These are phyloP conservation scores for Eurystomus gularis DNA, from an alignment of 2,113 vertebrate species.

Conservation along the genomic window DNA sequence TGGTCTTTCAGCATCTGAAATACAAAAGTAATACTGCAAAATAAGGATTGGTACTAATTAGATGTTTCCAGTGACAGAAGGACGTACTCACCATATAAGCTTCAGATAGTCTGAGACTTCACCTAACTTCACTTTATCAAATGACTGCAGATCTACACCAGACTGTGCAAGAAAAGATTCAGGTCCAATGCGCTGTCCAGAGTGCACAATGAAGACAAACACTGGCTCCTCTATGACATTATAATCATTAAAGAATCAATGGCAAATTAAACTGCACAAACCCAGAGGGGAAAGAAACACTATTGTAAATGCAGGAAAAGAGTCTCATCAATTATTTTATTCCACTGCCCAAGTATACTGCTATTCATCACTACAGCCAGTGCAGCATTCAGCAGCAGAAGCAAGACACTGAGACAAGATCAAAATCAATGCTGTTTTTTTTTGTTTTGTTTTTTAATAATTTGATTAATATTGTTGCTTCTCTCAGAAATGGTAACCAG, in stretches of 20 bases:
- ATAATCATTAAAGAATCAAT: constrained; percentile 76
- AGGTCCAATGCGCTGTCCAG: not conserved
- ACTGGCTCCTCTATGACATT: constrained; percentile 24
- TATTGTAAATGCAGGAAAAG: constrained; percentile 13
- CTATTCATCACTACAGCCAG: constrained; percentile 22
- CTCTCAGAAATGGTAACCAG: not conserved
- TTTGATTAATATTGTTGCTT: not conserved
- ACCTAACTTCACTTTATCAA: not conserved
- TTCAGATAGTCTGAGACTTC: not conserved
- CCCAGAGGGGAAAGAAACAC: constrained; percentile 32
- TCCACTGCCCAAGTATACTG: not conserved
- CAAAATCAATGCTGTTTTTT: not conserved
- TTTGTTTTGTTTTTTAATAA: not conserved
- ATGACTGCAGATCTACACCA: not conserved
- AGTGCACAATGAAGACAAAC: constrained; percentile 66
- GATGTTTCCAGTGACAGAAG: not conserved
- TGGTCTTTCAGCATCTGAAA: not conserved
- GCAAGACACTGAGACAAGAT: not conserved
- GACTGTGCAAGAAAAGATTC: not conserved
- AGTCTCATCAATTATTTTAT: constrained; percentile 58
- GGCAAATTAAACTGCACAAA: constrained; percentile 72
- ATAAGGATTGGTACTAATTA: not conserved
- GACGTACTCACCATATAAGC: not conserved
- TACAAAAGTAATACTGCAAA: not conserved
- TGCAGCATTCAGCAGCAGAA: not conserved